Base-by-base conservation (phyloP, 2,888 invertebrate species). In the Corbicula japonica region DNA sequence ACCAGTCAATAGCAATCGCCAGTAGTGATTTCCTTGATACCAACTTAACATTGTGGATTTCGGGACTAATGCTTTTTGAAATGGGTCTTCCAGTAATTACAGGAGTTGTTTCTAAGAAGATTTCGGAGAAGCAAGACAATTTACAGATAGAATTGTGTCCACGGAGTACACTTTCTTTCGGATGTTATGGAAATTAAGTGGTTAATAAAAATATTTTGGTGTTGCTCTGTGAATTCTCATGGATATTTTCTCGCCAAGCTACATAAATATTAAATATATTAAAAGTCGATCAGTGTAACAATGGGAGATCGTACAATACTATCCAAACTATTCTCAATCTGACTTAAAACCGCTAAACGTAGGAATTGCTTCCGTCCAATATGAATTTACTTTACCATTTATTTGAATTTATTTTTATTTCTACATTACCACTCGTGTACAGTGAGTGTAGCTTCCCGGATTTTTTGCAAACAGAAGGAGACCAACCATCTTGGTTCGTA, bases 381-480 rank as follows among this genome's bases (percentile, higher is more conserved):
- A 58, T 58, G 58, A 58, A 4, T 58, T 5, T 58, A 35, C 12
- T 2, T 21, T 52, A 26, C 52, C 21, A 34, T 10, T 35, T 35
- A 8, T 12, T 54, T 21, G 1, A 54, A 6, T 41, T 26, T 54
- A 21, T 52, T 8, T 34, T 38, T 26, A 28, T 41, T 23, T 23
- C 28, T 0, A 10, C 30, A 2, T 15, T 66, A 41, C 66, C 69
- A 48, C 56, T 28, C 26, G 69, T 69, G 56, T 34, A 46, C 38
- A 30, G 58, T 35, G 82, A 75, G 38, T 83, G 83, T 58, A 62
- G 41, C 32, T 83, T 79, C 52, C 79, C 83, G 6, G 79, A 79
- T 32, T 83, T 70, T 50, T 38, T 83, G 56, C 83, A 83, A 60
- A 76, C 77, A 1, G 26, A 56, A 18, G 83, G 80, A 21, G 62